phyloP scores from a whole-genome alignment of 2,888 invertebrate species.

The Thera obeliscata region DNA sequence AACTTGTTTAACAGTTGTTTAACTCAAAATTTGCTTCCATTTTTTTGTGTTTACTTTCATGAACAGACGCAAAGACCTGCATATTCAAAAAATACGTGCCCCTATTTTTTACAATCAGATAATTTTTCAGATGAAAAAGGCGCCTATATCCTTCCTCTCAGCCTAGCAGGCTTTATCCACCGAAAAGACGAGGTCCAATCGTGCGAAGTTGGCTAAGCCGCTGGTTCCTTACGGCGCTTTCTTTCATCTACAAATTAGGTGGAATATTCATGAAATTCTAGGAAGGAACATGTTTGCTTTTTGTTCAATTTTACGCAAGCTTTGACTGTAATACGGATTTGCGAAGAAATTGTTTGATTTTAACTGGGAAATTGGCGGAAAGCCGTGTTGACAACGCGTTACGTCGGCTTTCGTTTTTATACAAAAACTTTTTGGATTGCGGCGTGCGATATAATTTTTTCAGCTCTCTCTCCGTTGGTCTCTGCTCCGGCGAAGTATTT shows the following conservation, averaged over 20 bases:
- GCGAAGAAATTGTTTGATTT: conserved; percentile 65
- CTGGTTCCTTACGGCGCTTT: not conserved
- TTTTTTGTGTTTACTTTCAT: too few relatives aligned
- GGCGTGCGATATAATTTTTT: not conserved
- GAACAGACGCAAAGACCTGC: too few relatives aligned
- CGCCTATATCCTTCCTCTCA: too few relatives aligned
- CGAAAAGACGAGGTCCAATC: too few relatives aligned
- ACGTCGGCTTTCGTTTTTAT: conserved; percentile 24
- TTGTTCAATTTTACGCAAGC: conserved; percentile 43
- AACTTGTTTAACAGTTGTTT: too few relatives aligned
- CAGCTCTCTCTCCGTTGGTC: not conserved
- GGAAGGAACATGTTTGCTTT: conserved; percentile 40
- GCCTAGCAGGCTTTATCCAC: too few relatives aligned
- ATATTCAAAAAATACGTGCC: too few relatives aligned
- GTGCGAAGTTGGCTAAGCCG: too few relatives aligned
- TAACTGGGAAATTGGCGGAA: conserved; percentile 58
- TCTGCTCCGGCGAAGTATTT: not conserved
- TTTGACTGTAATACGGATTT: conserved; percentile 54
- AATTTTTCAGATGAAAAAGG: too few relatives aligned
- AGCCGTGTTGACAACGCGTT: conserved; percentile 56
- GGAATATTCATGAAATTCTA: not conserved
- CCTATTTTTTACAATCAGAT: too few relatives aligned
- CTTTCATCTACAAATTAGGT: not conserved
- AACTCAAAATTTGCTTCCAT: too few relatives aligned
- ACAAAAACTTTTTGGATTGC: conserved; percentile 12